phyloP scores from a whole-genome alignment of 2,888 invertebrate genomes.

The Melangyna quadrimaculata region DNA sequence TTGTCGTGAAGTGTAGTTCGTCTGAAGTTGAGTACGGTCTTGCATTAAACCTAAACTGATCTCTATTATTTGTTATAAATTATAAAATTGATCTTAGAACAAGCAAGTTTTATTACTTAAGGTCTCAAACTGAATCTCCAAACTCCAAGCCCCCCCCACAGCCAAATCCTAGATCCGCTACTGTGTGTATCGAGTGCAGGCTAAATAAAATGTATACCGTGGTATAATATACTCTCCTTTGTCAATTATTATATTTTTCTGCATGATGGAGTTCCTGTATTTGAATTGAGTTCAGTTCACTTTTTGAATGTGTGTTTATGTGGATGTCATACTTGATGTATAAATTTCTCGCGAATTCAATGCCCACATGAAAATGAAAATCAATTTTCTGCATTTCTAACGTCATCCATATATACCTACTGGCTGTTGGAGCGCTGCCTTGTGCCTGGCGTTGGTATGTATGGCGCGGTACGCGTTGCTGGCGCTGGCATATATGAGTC shows the following conservation, averaged over 20 bases:
- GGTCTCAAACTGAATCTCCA: too few species aligned
- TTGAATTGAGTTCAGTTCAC: not conserved
- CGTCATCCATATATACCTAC: constrained; percentile 57
- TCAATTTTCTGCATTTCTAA: constrained; percentile 63
- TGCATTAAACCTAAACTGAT: too few species aligned
- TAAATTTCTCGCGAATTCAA: constrained; percentile 43
- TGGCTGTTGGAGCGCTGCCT: constrained; percentile 31
- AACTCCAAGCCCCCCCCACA: too few species aligned
- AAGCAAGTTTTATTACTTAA: too few species aligned
- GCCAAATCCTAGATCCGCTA: too few species aligned
- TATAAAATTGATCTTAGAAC: too few species aligned
- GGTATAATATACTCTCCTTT: not conserved
- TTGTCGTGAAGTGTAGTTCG: too few species aligned
- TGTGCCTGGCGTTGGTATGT: too few species aligned
- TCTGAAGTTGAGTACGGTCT: too few species aligned
- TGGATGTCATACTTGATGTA: constrained; percentile 22
- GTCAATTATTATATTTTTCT: not conserved
- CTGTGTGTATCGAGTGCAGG: too few species aligned
- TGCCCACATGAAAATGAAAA: constrained; percentile 58
- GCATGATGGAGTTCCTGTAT: not conserved
- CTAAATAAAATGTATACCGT: not conserved
- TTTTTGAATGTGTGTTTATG: constrained; percentile 1
- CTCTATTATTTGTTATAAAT: too few species aligned
- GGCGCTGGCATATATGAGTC: not conserved
- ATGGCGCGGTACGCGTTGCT: too few species aligned